A percentile compares a stretch with the other conserved stretches of the same genome.
These are phyloP conservation scores for Eumeta japonica DNA, from an alignment of 1,140 invertebrate species.

Conservation along the genomic window DNA sequence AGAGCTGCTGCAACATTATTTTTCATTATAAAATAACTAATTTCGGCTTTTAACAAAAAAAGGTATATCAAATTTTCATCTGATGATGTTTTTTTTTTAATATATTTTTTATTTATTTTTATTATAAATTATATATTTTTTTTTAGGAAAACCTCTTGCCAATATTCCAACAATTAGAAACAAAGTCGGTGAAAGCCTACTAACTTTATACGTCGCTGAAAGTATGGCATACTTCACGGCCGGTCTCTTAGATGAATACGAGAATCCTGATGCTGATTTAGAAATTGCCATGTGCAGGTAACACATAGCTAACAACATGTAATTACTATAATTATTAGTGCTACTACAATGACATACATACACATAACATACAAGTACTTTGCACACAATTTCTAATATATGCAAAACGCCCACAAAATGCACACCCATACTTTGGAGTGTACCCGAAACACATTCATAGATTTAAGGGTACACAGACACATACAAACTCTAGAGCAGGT, in stretches of 20 bases:
- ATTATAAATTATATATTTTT: constrained; percentile 5
- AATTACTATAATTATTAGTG: not conserved
- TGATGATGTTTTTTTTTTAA: no score
- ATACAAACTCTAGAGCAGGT: no score
- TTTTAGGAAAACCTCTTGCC: constrained; percentile 30
- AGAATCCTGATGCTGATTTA: constrained; percentile 32
- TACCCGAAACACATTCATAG: not conserved
- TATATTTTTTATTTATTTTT: no score
- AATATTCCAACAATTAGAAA: constrained; percentile 25
- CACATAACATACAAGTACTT: not conserved
- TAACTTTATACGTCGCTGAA: constrained; percentile 32
- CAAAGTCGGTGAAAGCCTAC: constrained; percentile 20
- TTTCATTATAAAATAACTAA: no score
- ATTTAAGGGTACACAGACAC: not conserved
- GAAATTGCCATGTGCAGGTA: constrained; percentile 66
- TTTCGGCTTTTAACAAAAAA: no score
- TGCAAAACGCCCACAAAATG: not conserved
- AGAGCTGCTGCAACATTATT: no score
- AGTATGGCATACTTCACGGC: constrained; percentile 44
- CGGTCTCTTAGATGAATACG: constrained; percentile 33
- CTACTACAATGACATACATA: no score
- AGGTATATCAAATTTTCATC: no score
- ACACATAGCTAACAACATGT: constrained; percentile 1
- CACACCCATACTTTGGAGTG: not conserved
- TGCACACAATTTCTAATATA: not conserved